Evolutionary conservation across 2,888 invertebrate species (phyloP).

Genomic region (Phlogophora meticulosa): DNA sequence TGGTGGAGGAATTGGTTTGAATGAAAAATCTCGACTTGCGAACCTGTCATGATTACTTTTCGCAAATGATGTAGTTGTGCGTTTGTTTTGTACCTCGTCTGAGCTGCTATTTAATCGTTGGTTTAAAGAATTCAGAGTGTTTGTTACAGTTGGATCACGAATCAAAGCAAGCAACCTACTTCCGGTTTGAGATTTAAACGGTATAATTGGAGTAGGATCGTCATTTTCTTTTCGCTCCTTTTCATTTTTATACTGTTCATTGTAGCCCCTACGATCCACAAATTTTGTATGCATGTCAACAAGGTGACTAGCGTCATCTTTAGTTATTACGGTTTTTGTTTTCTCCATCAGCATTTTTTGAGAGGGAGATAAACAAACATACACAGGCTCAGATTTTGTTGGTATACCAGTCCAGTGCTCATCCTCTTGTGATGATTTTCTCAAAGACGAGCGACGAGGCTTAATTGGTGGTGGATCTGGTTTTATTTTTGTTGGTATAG

Average conservation of each 20-base stretch:
- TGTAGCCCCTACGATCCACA: conserved; percentile 91
- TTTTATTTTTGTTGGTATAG: conserved; percentile 74
- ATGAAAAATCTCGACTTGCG: conserved; percentile 66
- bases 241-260: conserved; percentile 79
- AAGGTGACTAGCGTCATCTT: conserved; percentile 91
- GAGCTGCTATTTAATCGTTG: conserved; percentile 70
- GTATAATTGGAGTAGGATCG: conserved; percentile 72
- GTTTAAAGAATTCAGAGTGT: conserved; percentile 75
- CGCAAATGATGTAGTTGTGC: conserved; percentile 54
- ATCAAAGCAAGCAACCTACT: conserved; percentile 92
- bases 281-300: conserved; percentile 94
- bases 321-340: conserved; percentile 85
- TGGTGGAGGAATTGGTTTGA: conserved; percentile 85
- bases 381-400: conserved; percentile 91
- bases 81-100: conserved; percentile 70
- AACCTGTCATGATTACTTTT: conserved; percentile 59
- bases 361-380: conserved; percentile 94
- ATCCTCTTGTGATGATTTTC: conserved; percentile 80
- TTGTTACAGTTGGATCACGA: conserved; percentile 87
- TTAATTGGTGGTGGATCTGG: conserved; percentile 83
- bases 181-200: conserved; percentile 90
- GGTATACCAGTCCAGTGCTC: conserved; percentile 92
- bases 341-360: conserved; percentile 92
- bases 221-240: conserved; percentile 62
- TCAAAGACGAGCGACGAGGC: conserved; percentile 85